These are phyloP conservation scores for Platysternon megacephalum DNA, from an alignment of 2,113 vertebrate species.

Conservation along the genomic window DNA sequence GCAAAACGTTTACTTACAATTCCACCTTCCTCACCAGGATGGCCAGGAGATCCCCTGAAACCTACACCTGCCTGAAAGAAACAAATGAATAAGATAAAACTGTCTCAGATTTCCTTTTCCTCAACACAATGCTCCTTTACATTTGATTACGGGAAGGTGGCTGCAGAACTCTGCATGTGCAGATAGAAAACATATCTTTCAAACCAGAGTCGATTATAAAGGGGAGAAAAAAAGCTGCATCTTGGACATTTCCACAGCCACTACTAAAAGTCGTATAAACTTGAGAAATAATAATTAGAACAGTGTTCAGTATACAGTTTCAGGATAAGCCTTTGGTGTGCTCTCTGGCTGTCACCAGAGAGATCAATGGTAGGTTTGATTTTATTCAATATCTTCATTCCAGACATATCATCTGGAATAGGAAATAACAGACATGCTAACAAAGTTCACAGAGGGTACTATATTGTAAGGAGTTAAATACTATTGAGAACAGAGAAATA, in stretches of 20 bases:
- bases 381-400: background rate
- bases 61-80: constrained; percentile 81
- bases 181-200: background rate
- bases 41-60: constrained; percentile 78
- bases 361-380: background rate
- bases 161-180: background rate
- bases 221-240: background rate
- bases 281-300: background rate
- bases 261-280: background rate
- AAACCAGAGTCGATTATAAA: background rate
- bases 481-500: background rate
- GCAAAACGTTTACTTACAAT: constrained; percentile 77
- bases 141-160: background rate
- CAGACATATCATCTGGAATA: background rate
- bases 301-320: background rate
- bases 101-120: background rate
- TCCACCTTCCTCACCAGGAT: constrained; percentile 88
- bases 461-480: background rate
- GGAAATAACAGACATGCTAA: background rate
- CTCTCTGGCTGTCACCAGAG: background rate
- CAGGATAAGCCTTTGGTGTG: background rate
- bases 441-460: background rate
- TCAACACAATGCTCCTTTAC: background rate
- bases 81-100: background rate
- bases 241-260: background rate